phyloP scores from a whole-genome alignment of 2,797 vertebrate genomes.

The Rhinatrema bivittatum region DNA sequence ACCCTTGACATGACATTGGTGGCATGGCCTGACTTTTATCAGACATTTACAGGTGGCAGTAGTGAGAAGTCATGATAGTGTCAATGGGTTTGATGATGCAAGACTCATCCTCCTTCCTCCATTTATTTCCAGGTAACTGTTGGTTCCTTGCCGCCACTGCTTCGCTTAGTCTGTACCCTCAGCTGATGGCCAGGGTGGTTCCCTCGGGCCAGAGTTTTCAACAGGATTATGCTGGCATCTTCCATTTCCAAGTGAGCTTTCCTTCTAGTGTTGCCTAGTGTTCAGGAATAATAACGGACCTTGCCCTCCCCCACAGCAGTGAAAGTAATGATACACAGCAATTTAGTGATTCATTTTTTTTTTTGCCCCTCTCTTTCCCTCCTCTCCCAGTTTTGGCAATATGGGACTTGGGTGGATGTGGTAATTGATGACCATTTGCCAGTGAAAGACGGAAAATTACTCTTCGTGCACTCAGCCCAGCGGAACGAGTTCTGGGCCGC shows the following conservation, averaged over 20 bases:
- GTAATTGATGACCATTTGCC: conserved; percentile 64
- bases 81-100: no score
- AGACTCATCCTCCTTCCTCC: no score
- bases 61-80: no score
- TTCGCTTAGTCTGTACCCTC: conserved; percentile 41
- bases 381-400: conserved; percentile 70
- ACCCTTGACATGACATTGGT: no score
- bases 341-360: no score
- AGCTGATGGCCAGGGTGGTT: conserved; percentile 33
- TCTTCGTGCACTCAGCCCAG: conserved; percentile 66
- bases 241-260: conserved; percentile 36
- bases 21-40: no score
- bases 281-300: no score
- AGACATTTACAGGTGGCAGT: no score
- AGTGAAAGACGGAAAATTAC: conserved; percentile 57
- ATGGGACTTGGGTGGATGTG: conserved; percentile 74
- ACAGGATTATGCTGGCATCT: conserved; percentile 34
- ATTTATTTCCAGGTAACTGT: conserved; percentile 40
- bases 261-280: no score
- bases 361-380: no score
- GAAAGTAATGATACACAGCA: no score
- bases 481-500: conserved; percentile 41
- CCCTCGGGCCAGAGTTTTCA: conserved; percentile 34
- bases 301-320: no score
- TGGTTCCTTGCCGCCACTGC: conserved; percentile 44